Evolutionary conservation across 2,113 vertebrate genomes (phyloP).

Genomic region (Peromyscus maniculatus): DNA sequence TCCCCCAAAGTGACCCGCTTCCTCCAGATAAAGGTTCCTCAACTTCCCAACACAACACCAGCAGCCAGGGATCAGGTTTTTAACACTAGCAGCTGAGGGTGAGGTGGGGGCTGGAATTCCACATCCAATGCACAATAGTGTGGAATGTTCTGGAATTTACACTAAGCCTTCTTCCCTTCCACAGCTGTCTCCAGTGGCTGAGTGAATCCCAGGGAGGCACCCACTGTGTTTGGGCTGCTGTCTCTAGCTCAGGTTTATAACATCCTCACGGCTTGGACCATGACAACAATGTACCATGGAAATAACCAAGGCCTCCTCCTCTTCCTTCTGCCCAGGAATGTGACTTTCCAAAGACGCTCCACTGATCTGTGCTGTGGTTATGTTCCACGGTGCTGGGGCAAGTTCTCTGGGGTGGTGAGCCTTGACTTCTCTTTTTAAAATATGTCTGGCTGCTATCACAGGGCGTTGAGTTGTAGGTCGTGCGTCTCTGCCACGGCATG

Average conservation of each 20-base stretch:
- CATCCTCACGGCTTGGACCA: neutral
- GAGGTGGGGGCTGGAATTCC: no score
- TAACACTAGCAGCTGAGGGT: no score
- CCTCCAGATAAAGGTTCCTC: neutral
- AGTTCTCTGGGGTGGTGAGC: neutral
- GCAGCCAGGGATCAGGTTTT: neutral
- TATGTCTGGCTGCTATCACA: neutral
- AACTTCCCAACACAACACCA: neutral
- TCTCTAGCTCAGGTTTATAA: slow-evolving; percentile 6
- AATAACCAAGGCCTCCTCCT: accelerated
- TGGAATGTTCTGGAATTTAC: slow-evolving; percentile 12
- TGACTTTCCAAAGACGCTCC: neutral
- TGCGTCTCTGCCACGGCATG: no score
- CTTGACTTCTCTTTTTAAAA: neutral
- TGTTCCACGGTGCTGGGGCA: neutral
- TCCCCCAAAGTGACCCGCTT: neutral
- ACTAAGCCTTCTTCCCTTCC: slow-evolving; percentile 39
- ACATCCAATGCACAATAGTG: neutral
- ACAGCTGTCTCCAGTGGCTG: slow-evolving; percentile 56
- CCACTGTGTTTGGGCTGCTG: slow-evolving; percentile 49
- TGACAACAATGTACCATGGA: neutral
- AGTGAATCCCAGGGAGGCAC: neutral
- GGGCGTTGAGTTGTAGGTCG: no score
- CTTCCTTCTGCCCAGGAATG: neutral
- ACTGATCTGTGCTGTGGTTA: accelerated